A percentile compares a stretch with the other conserved stretches of the same genome.
phyloP scores from a whole-genome alignment of 2,113 vertebrate genomes.

The Calonectris borealis region DNA sequence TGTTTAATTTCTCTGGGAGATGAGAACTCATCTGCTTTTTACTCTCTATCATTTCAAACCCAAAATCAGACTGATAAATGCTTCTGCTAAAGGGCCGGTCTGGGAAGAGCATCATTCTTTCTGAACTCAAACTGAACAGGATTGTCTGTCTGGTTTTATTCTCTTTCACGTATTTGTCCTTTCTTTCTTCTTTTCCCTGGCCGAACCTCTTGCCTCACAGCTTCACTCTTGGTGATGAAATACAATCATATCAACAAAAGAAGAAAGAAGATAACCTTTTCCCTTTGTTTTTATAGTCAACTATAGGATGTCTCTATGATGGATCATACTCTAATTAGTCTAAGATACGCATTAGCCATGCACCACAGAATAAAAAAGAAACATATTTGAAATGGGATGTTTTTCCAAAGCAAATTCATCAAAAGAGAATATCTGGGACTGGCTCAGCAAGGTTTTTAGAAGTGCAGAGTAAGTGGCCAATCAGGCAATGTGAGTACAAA shows the following conservation, averaged over 20 bases:
- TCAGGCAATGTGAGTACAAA: fast-evolving
- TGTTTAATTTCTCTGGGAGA: not conserved
- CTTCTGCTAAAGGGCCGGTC: not conserved
- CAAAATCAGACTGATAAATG: conserved; percentile 28
- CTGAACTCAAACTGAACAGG: not conserved
- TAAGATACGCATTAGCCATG: not conserved
- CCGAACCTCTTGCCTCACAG: not conserved
- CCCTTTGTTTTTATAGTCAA: not conserved
- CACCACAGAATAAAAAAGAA: not conserved
- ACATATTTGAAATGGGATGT: not conserved
- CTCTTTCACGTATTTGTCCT: not conserved
- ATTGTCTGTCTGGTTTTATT: not conserved
- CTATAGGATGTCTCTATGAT: not conserved
- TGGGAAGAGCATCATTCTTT: not conserved
- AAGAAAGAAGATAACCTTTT: not conserved
- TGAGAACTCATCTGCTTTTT: not conserved
- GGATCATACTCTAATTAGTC: not conserved
- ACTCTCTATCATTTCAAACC: not conserved
- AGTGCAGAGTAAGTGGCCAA: not conserved
- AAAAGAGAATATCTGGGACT: not conserved
- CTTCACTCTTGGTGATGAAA: not conserved
- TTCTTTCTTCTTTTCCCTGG: not conserved
- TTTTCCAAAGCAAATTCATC: not conserved
- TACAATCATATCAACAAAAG: not conserved
- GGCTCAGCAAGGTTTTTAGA: not conserved